Conservation (phyloP, 2,797 vertebrate genomes). For the Sitta carolinensis region DNA sequence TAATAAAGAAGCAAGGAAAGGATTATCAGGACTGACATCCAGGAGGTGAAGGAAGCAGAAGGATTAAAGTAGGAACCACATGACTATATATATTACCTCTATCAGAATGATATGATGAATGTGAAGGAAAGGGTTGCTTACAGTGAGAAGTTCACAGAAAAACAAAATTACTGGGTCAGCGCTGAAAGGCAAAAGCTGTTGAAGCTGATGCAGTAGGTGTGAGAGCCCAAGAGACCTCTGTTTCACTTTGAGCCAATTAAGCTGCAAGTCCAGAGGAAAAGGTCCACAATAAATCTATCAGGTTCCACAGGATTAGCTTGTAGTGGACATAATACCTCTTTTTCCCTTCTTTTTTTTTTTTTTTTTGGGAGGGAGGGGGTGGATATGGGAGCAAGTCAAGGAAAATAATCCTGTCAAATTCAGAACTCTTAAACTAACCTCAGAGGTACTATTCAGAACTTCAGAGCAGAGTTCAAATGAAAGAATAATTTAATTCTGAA, state of each 20-base stretch:
- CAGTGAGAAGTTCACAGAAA: neutral
- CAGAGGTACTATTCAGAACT: constrained; percentile 18
- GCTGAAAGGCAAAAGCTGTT: neutral
- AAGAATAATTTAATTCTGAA: constrained; percentile 51
- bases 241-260: constrained; percentile 2
- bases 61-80: neutral
- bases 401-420: constrained; percentile 32
- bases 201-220: neutral
- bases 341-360: neutral
- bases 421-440: constrained; percentile 3
- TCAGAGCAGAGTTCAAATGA: constrained; percentile 39
- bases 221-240: neutral
- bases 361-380: fast-evolving
- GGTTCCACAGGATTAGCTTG: neutral
- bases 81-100: neutral
- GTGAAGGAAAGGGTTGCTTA: neutral
- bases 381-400: neutral
- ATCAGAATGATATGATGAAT: neutral
- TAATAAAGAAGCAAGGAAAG: neutral
- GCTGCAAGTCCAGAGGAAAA: neutral
- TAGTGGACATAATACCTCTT: neutral
- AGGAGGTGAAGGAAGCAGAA: neutral
- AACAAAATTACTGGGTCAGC: neutral
- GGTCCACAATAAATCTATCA: constrained; percentile 26
- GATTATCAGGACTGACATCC: neutral